Evolutionary conservation across 1,140 invertebrate species (phyloP).

Genomic region (Euura saliciscinereae): DNA sequence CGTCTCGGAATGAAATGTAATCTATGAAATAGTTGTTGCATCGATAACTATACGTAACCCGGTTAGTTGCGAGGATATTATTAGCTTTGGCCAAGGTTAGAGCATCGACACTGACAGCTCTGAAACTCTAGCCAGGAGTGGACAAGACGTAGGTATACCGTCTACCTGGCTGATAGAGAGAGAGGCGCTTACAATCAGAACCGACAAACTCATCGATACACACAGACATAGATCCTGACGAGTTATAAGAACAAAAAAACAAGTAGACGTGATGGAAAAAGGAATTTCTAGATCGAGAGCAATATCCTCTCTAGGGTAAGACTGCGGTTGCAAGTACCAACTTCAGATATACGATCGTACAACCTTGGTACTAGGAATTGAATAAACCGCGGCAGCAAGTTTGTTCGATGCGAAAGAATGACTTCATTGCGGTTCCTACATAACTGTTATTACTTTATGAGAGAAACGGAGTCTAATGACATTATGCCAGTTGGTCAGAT

Average conservation of each 20-base stretch:
- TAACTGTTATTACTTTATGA: background rate
- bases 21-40: background rate
- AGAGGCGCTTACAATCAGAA: background rate
- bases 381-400: background rate
- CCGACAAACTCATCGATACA: background rate
- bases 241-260: background rate
- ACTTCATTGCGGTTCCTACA: background rate
- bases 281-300: background rate
- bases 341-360: conserved; percentile 5
- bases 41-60: background rate
- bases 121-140: background rate
- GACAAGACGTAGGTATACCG: background rate
- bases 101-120: conserved; percentile 4
- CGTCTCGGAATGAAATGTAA: background rate
- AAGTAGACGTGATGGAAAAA: background rate
- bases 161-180: background rate
- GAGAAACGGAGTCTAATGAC: too few relatives aligned
- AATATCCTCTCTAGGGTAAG: conserved; percentile 2
- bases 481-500: too few relatives aligned
- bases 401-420: background rate
- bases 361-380: conserved; percentile 1
- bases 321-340: background rate
- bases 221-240: too few relatives aligned
- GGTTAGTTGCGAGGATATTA: background rate
- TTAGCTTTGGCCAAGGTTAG: conserved; percentile 3